A percentile compares a stretch with the other conserved stretches of the same genome.
phyloP scores from a whole-genome alignment of 2,888 invertebrate genomes.

The Petrolisthes manimaculis region DNA sequence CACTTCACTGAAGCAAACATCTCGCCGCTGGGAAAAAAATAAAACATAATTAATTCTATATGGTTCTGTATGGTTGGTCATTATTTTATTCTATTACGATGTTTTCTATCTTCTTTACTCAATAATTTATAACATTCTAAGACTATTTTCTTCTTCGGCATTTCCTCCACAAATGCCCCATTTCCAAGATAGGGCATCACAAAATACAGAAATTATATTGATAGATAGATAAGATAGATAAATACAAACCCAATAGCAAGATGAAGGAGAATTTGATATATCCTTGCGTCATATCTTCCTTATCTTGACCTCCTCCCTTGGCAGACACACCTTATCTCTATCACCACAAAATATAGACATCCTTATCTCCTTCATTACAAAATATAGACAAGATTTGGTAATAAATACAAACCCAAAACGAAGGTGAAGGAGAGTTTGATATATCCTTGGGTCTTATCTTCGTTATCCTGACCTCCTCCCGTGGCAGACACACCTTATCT shows the following conservation, averaged over 20 bases:
- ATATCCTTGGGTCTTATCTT: background rate
- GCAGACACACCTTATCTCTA: background rate
- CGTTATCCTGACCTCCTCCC: background rate
- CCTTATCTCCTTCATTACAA: background rate
- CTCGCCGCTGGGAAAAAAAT: background rate
- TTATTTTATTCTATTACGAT: too few relatives aligned
- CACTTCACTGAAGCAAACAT: background rate
- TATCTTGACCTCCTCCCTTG: background rate
- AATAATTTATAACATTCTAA: too few relatives aligned
- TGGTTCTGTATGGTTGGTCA: too few relatives aligned
- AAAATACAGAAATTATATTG: too few relatives aligned
- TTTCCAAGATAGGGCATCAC: too few relatives aligned
- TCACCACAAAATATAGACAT: background rate
- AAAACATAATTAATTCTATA: background rate
- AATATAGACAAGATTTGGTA: background rate
- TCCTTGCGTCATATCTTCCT: background rate
- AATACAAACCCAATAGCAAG: background rate
- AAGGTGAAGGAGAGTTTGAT: background rate
- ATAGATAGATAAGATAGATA: background rate
- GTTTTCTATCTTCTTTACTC: too few relatives aligned
- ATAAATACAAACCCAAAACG: background rate
- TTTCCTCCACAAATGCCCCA: too few relatives aligned
- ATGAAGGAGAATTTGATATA: background rate
- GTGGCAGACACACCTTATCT: constrained; percentile 4
- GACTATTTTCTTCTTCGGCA: too few relatives aligned